Base-by-base conservation (phyloP, 2,888 invertebrate genomes). In the Melipona beecheii region DNA sequence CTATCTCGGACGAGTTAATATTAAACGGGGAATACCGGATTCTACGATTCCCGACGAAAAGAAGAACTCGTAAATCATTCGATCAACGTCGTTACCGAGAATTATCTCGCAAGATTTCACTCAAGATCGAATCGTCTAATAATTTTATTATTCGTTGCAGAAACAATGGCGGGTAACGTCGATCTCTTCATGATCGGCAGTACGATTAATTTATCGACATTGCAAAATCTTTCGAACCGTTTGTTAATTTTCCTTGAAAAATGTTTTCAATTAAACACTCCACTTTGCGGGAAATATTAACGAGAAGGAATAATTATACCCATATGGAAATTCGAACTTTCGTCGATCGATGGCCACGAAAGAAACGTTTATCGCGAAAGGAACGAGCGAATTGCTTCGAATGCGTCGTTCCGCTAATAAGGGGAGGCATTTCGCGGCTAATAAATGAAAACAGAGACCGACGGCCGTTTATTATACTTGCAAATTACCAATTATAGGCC, bases 401-500 rank as follows among this genome's bases (percentile, higher is more conserved):
- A 91, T 90, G 90, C 92, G 87, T 89, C 90, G 89, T 83, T 87
- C 87, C 90, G 85, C 90, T 92, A 92, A 92, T 91, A 92, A 91
- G 89, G 89, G 89, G 84, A 77, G 88, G 87, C 89, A 90, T 91
- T 92, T 91, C 91, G 90, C 92, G 91, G 90, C 85, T 92, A 92
- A 93, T 92, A 92, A 92, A 92, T 91, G 90, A 91, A 92, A 93
- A 91, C 89, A 87, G 89, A 90, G 90, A 87, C 88, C 87, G 74
- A 71, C 81, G 78, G 78, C 54, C 78, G 79, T 83, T 75, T 86
- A 93, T 93, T 92, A 93, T 92, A 93, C 92, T 92, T 93, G 93
- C 92, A 92, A 92, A 93, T 93, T 86, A 84, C 86, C 91, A 93
- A 93, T 93, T 93, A 93, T 86, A 84, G 85, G 79, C 78, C 65